Percentiles rank a stretch among this genome's conserved stretches.
Evolutionary conservation across 2,113 vertebrate species (phyloP).

Genomic region (Numenius arquata): DNA sequence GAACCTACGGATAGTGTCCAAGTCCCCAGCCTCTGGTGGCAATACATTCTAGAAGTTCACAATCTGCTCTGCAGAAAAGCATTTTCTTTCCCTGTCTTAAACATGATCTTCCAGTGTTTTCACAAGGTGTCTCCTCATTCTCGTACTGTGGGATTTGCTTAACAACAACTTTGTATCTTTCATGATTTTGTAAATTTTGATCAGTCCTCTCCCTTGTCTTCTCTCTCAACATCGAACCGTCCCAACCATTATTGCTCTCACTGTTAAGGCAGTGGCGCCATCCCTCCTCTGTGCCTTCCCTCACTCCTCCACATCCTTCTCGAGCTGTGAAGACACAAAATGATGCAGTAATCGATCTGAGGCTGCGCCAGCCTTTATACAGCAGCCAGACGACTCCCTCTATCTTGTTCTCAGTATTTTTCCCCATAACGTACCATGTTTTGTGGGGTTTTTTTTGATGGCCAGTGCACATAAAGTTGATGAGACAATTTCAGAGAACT

Average conservation of each 20-base stretch:
- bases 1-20: accelerated
- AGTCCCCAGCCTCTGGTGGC: neutral
- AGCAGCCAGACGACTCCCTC: neutral
- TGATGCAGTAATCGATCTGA: neutral
- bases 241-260: neutral
- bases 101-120: neutral
- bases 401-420: neutral
- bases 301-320: neutral
- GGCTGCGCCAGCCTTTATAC: neutral
- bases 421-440: accelerated
- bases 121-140: neutral
- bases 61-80: neutral
- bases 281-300: neutral
- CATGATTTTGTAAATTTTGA: neutral
- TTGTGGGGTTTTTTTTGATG: neutral
- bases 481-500: neutral
- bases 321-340: neutral
- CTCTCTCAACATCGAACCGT: accelerated
- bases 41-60: neutral
- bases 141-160: neutral
- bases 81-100: neutral
- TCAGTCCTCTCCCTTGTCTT: neutral
- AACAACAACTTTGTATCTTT: neutral
- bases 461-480: neutral
- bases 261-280: neutral